Evolutionary conservation across 1,140 invertebrate species (phyloP).

Genomic region (Formica exsecta): DNA sequence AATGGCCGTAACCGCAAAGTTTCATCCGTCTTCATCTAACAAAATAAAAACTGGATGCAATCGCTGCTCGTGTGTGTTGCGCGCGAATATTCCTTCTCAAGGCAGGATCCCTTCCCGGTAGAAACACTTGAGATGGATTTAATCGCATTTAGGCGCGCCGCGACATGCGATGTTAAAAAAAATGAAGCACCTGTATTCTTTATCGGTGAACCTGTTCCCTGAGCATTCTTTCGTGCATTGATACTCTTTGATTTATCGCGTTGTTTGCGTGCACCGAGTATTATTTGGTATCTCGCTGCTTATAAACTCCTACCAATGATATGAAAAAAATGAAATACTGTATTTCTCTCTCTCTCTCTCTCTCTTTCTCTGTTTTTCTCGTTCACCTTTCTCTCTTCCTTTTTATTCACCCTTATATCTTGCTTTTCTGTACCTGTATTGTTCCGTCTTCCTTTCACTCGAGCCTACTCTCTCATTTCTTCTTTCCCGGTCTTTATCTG

Average conservation of each 20-base stretch:
- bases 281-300: slow-evolving; percentile 52
- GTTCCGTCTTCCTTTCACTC: slow-evolving; percentile 24
- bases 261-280: slow-evolving; percentile 45
- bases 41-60: no score
- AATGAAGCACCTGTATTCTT: slow-evolving; percentile 22
- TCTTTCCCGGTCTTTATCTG: slow-evolving; percentile 14
- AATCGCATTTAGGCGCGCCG: slow-evolving; percentile 22
- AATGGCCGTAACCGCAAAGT: background rate
- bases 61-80: background rate
- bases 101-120: background rate
- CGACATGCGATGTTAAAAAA: slow-evolving; percentile 25
- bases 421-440: background rate
- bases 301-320: slow-evolving; percentile 6
- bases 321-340: background rate
- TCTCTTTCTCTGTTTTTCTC: background rate
- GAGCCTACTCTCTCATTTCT: slow-evolving; percentile 10
- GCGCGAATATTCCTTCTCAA: background rate
- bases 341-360: background rate
- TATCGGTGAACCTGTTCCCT: background rate
- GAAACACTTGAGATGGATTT: background rate
- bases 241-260: slow-evolving; percentile 32
- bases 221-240: slow-evolving; percentile 6
- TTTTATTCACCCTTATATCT: background rate
- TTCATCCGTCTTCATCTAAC: background rate
- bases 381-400: background rate